Evolutionary conservation across 2,797 vertebrate genomes (phyloP), one percentile per base, ranked within the genome.

Genomic region (Helarctos malayanus): DNA sequence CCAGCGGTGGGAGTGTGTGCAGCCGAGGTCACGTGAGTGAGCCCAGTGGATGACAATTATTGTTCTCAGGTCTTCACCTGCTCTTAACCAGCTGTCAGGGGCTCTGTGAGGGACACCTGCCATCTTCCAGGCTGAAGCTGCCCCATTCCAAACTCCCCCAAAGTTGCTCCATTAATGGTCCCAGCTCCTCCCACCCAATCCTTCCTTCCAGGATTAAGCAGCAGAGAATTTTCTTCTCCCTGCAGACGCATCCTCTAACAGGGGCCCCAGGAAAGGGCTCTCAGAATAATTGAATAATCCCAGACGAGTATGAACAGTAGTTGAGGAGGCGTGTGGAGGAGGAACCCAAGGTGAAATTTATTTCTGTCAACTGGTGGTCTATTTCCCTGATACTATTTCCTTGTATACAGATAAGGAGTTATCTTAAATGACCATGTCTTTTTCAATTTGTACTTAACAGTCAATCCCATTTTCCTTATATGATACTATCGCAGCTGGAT

Each of bases 391-490:
- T 98, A 98, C 98, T 98, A 98, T 99, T 99, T 99, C 98, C 98
- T 98, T 99, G 99, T 99, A 98, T 99, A 99, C 98, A 99, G 99
- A 99, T 99, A 99, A 99, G 99, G 98, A 98, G 99, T 99, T 99
- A 99, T 99, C 99, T 99, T 99, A 99, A 99, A 99, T 99, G 99
- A 99, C 99, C 99, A 99, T 99, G 99, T 99, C 99, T 99, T 99
- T 99, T 99, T 99, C 99, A 99, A 99, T 99, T 99, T 99, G 99
- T 98, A 98, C 98, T 98, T 99, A 98, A 99, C 99, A 98, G 98
- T 98, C 98, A 99, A 98, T 98, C 98, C 99, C 98, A 99, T 99
- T 99, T 99, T 98, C 99, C 98, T 98, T 98, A 98, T 98, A 98
- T 93, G 98, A 99, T 99, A 98, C 98, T 98, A 99, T 99, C 99